Conservation (phyloP, 2,113 vertebrate genomes). For the Synodontis membranacea region DNA sequence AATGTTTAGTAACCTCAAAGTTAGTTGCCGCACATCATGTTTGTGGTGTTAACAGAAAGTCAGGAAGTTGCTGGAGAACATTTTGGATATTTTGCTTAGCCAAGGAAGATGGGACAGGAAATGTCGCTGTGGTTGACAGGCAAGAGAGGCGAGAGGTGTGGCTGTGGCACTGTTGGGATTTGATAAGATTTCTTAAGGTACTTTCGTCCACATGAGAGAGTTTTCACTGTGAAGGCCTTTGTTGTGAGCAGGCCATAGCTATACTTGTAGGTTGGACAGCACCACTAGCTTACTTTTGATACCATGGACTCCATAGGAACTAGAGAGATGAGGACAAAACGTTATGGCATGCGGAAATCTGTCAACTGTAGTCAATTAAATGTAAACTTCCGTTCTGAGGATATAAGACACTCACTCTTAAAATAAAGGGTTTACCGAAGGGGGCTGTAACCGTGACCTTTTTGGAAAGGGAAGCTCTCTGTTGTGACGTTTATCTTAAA, state of each 20-base stretch:
- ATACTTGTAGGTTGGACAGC: not conserved
- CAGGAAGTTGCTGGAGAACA: not conserved
- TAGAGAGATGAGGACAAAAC: not conserved
- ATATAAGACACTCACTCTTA: not conserved
- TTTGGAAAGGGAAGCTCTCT: not conserved
- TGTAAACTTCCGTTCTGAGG: not conserved
- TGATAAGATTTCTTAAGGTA: too few relatives aligned
- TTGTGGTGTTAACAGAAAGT: not conserved
- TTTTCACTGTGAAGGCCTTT: not conserved
- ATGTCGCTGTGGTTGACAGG: not conserved
- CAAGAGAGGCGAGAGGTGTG: not conserved
- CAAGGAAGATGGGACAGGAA: not conserved
- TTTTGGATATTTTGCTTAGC: not conserved
- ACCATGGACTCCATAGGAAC: not conserved
- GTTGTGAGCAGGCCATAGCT: not conserved
- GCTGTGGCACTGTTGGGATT: not conserved
- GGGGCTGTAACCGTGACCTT: not conserved
- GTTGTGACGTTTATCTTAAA: not conserved
- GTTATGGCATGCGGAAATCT: not conserved
- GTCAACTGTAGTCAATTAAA: not conserved
- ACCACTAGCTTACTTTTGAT: not conserved
- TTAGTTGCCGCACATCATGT: not conserved
- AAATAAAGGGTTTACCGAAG: not conserved
- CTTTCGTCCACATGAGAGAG: not conserved
- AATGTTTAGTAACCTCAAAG: not conserved